Conservation (phyloP, 2,113 vertebrate species). For the Rhabdomys dilectus region DNA sequence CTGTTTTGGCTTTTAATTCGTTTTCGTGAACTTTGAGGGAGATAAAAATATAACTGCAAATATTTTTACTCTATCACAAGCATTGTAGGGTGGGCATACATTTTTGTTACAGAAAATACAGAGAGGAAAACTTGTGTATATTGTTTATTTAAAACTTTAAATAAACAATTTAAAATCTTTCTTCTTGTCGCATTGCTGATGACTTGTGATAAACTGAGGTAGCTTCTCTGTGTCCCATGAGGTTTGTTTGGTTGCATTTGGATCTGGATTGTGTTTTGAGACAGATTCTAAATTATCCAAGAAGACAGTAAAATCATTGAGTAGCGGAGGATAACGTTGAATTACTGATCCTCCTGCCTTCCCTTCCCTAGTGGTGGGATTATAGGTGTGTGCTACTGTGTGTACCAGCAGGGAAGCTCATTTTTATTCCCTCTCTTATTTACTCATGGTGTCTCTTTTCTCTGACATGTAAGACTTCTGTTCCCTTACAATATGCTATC, state of each 20-base stretch:
- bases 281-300: not conserved
- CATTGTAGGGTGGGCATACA: not conserved
- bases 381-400: not conserved
- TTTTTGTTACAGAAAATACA: not conserved
- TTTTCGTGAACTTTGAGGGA: conserved; percentile 26
- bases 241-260: not conserved
- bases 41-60: not conserved
- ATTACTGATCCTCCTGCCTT: not conserved
- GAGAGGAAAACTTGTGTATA: no score
- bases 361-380: not conserved
- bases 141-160: not conserved
- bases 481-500: not conserved
- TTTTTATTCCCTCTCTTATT: not conserved
- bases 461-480: not conserved
- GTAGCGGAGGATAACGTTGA: not conserved
- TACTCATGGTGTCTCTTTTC: not conserved
- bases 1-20: not conserved
- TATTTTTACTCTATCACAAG: not conserved
- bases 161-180: no score
- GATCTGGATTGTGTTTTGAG: not conserved
- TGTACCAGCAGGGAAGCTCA: not conserved
- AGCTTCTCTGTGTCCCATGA: not conserved
- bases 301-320: not conserved
- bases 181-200: not conserved
- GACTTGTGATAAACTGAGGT: not conserved